Evolutionary conservation across 2,113 vertebrate genomes (phyloP), one percentile per base, ranked within the genome.

Genomic region (Takifugu flavidus): DNA sequence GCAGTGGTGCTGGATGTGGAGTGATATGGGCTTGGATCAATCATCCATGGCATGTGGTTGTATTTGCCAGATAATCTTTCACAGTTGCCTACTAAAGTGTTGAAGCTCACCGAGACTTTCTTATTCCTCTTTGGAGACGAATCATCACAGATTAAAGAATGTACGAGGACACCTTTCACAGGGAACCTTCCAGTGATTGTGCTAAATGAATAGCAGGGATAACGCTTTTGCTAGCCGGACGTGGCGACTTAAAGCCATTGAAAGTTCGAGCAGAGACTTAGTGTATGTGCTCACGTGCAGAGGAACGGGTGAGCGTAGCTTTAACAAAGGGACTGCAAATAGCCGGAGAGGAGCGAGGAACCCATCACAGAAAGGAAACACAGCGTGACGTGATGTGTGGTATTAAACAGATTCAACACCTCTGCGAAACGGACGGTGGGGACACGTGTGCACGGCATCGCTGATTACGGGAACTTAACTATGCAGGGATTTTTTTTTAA

Each of bases 21-120:
- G 84, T 84, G 86, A 45, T 79, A 72, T 69, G 80, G 65, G 72
- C 78, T 79, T 82, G 78, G 83, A 68, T 73, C 64, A 72, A 61
- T 62, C 62, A 72, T 86, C 75, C 72, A 80, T 43, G 69, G 75
- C 79, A 83, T 82, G 78, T 80, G 77, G 77, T 82, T 83, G 59
- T 78, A 73, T 78, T 85, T 72, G 63, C 84, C 83, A 83, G 82
- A 77, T 81, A 73, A 83, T 85, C 70, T 84, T 89, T 88, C 88
- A 89, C 87, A 89, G 86, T 90, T 86, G 88, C 87, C 88, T 89
- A 88, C 84, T 81, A 83, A 88, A 80, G 77, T 78, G 71, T 89
- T 84, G 46, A 78, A 82, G 79, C 80, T 88, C 80, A 87, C 70
- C 79, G 75, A 70, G 44, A 83, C 68, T n/a, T 72, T 82, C 78